A percentile compares a stretch with the other conserved stretches of the same genome.
Evolutionary conservation across 2,888 invertebrate genomes (phyloP).

Genomic region (Torymus tubicola): DNA sequence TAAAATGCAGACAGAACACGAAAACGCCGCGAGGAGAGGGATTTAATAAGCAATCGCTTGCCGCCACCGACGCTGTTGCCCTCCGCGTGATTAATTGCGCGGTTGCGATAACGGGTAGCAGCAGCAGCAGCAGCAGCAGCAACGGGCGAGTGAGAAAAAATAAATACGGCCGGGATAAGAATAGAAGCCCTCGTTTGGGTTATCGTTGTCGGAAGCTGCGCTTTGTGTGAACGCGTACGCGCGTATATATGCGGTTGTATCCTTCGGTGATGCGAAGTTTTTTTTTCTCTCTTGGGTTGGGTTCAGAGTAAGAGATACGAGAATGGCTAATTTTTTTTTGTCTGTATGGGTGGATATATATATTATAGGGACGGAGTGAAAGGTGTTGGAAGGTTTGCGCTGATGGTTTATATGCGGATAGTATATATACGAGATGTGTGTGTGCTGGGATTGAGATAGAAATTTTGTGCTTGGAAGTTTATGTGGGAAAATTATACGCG

Average conservation of each 20-base stretch:
- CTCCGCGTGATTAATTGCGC: constrained; percentile 43
- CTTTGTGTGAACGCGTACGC: constrained; percentile 13
- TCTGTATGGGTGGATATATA: too few species aligned
- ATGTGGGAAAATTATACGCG: too few species aligned
- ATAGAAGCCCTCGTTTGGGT: constrained; percentile 55
- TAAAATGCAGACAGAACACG: too few species aligned
- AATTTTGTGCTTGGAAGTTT: too few species aligned
- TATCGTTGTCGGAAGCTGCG: constrained; percentile 56
- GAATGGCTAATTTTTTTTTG: too few species aligned
- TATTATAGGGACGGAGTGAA: too few species aligned
- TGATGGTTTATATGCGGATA: too few species aligned
- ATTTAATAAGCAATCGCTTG: constrained; percentile 38
- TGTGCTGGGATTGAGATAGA: too few species aligned
- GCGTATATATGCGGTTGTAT: constrained; percentile 8
- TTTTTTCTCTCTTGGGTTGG: background rate
- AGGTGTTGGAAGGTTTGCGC: too few species aligned
- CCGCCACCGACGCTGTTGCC: too few species aligned
- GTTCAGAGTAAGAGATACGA: too few species aligned
- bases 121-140: constrained; percentile 31
- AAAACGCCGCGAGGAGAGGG: background rate
- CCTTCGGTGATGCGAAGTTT: constrained; percentile 7
- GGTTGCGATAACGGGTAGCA: constrained; percentile 40
- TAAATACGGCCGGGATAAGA: constrained; percentile 48
- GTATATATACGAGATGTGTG: too few species aligned
- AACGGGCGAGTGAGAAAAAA: constrained; percentile 42